A percentile compares a stretch with the other conserved stretches of the same genome.
These are phyloP conservation scores for Serripes groenlandicus DNA, from an alignment of 2,888 invertebrate species.

Conservation along the genomic window DNA sequence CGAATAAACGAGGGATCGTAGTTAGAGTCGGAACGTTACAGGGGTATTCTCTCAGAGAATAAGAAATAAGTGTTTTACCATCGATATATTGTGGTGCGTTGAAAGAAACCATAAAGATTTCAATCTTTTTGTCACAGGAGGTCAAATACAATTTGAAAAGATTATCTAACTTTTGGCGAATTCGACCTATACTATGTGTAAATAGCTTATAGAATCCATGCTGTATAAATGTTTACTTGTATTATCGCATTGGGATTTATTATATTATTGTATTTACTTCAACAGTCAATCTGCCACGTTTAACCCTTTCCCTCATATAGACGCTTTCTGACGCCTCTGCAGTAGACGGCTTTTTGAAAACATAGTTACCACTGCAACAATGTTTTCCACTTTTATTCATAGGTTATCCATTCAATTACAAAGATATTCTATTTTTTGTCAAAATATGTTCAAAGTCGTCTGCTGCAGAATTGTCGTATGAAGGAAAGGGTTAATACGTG, in stretches of 20 bases:
- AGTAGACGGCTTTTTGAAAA: neutral
- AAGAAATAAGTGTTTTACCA: too few relatives aligned
- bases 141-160: slow-evolving; percentile 13
- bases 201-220: neutral
- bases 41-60: too few relatives aligned
- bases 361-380: neutral
- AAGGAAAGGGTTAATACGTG: too few relatives aligned
- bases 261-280: neutral
- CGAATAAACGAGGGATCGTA: too few relatives aligned
- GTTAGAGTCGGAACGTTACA: too few relatives aligned
- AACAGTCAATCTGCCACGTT: slow-evolving; percentile 1
- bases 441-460: too few relatives aligned
- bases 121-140: slow-evolving; percentile 13
- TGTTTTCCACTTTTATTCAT: too few relatives aligned
- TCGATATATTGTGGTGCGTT: too few relatives aligned
- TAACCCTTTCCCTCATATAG: neutral
- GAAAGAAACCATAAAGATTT: slow-evolving; percentile 4
- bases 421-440: too few relatives aligned
- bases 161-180: slow-evolving; percentile 18
- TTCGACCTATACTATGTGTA: slow-evolving; percentile 1
- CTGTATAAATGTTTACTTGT: slow-evolving; percentile 25
- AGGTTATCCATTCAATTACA: too few relatives aligned
- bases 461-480: too few relatives aligned
- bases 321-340: neutral
- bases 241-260: slow-evolving; percentile 20